These are phyloP conservation scores for Puma concolor DNA, from an alignment of 2,113 vertebrate genomes.

Conservation along the genomic window DNA sequence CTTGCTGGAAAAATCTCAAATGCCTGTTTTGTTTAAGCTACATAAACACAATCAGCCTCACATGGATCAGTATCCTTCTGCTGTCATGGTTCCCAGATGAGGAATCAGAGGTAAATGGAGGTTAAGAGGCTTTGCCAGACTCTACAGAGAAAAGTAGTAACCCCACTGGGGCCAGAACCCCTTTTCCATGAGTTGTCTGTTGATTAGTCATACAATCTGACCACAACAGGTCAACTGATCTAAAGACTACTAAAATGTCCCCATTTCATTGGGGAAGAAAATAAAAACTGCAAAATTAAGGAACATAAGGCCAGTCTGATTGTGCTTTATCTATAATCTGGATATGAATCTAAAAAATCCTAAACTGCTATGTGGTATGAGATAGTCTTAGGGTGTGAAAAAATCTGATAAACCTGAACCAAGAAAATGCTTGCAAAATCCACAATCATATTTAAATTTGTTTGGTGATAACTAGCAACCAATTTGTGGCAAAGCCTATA, in stretches of 20 bases:
- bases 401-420: constrained; percentile 31
- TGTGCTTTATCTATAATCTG: neutral
- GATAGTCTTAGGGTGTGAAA: neutral
- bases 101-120: neutral
- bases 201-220: neutral
- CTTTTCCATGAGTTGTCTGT: neutral
- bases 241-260: neutral
- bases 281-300: neutral
- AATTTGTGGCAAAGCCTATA: constrained; percentile 29
- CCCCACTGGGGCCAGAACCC: neutral
- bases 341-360: constrained; percentile 11
- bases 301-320: neutral
- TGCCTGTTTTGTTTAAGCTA: neutral
- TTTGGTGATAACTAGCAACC: constrained; percentile 9
- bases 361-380: neutral
- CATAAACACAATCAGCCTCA: neutral
- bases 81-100: neutral
- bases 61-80: neutral
- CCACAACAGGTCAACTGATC: neutral
- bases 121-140: constrained; percentile 17
- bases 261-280: neutral
- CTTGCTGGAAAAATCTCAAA: neutral
- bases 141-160: neutral
- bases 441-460: neutral
- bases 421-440: neutral